phyloP scores from a whole-genome alignment of 2,888 invertebrate genomes.

The Acleris holmiana region DNA sequence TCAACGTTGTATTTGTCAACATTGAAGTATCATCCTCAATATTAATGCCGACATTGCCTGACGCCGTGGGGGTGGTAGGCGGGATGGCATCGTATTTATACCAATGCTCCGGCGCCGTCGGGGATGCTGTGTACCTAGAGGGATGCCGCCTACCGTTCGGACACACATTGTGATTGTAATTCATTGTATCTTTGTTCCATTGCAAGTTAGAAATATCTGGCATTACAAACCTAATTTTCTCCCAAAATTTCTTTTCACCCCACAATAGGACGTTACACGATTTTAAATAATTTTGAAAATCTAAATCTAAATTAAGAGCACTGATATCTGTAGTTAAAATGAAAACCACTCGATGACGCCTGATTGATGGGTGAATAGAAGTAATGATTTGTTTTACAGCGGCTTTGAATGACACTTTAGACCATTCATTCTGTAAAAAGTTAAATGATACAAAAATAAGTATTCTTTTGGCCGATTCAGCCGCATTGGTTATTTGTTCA shows the following conservation, averaged over 20 bases:
- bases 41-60: slow-evolving; percentile 77
- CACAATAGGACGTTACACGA: slow-evolving; percentile 89
- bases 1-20: slow-evolving; percentile 85
- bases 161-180: slow-evolving; percentile 81
- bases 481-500: slow-evolving; percentile 86
- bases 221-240: slow-evolving; percentile 92
- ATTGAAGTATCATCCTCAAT: slow-evolving; percentile 85
- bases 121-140: slow-evolving; percentile 88
- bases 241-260: slow-evolving; percentile 95
- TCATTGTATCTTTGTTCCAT: slow-evolving; percentile 84
- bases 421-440: slow-evolving; percentile 93
- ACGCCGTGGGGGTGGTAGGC: slow-evolving; percentile 79
- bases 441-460: slow-evolving; percentile 91
- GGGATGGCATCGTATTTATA: slow-evolving; percentile 87
- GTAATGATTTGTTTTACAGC: slow-evolving; percentile 89
- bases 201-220: slow-evolving; percentile 88
- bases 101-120: slow-evolving; percentile 89
- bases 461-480: slow-evolving; percentile 88
- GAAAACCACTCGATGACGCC: slow-evolving; percentile 84
- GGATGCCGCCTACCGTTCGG: slow-evolving; percentile 85
- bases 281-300: slow-evolving; percentile 88
- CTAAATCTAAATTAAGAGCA: slow-evolving; percentile 89
- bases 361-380: slow-evolving; percentile 86
- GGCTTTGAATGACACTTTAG: slow-evolving; percentile 90
- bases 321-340: slow-evolving; percentile 87